Evolutionary conservation across 2,113 vertebrate species (phyloP).

Genomic region (Poeciliopsis turrubarensis): DNA sequence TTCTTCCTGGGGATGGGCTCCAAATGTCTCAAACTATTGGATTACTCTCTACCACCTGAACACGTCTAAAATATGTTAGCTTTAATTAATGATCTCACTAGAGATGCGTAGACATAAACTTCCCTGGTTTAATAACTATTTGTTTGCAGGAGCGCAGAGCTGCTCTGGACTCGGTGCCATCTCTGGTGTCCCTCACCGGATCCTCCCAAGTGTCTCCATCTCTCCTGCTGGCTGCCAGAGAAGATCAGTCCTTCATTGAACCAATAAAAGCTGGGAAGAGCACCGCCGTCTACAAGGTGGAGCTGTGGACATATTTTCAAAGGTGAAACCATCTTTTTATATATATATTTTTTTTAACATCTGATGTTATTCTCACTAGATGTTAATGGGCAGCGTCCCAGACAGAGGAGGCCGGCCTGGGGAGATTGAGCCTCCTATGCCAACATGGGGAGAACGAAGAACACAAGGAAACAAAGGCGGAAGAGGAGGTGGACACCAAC

Average conservation of each 20-base stretch:
- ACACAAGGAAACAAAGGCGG: constrained; percentile 61
- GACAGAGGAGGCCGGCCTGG: constrained; percentile 88
- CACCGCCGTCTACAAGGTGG: constrained; percentile 84
- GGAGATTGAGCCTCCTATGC: constrained; percentile 90
- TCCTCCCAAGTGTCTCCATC: constrained; percentile 75
- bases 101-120: not conserved
- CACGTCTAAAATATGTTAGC: not conserved
- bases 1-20: not conserved
- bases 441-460: constrained; percentile 78
- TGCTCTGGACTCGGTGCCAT: constrained; percentile 58
- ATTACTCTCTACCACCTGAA: not conserved
- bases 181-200: constrained; percentile 40
- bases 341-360: not conserved
- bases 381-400: constrained; percentile 85
- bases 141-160: constrained; percentile 65
- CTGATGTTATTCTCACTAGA: constrained; percentile 65
- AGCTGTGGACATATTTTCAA: not conserved
- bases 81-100: not conserved
- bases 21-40: not conserved
- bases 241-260: constrained; percentile 82
- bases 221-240: constrained; percentile 83
- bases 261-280: constrained; percentile 74
- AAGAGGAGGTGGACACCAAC: constrained; percentile 44
- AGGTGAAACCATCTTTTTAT: not conserved
- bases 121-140: not conserved